Conservation (phyloP, 1,140 invertebrate species). For the Triops cancriformis region DNA sequence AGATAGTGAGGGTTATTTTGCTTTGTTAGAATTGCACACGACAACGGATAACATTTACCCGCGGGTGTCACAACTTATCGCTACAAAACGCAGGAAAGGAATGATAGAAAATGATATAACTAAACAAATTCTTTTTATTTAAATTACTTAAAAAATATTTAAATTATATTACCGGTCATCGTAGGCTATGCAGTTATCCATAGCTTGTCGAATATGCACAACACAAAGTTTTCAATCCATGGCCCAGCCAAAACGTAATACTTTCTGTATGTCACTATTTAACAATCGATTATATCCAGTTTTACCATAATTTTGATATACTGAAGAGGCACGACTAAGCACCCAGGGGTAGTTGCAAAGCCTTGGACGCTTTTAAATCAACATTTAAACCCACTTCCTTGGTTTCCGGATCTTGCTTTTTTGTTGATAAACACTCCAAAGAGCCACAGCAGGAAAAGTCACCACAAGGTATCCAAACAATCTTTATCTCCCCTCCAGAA, state of each 20-base stretch:
- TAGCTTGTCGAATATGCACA: neutral
- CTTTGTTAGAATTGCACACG: neutral
- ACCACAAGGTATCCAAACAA: neutral
- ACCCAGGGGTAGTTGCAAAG: neutral
- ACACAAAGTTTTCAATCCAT: constrained; percentile 3
- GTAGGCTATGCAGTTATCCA: constrained; percentile 16
- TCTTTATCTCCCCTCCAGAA: neutral
- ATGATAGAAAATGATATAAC: too few species aligned
- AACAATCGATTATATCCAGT: too few species aligned
- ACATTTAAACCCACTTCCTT: neutral
- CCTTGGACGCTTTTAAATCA: too few species aligned
- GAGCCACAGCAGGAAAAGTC: neutral
- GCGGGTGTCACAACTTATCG: too few species aligned
- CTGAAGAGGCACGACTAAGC: neutral
- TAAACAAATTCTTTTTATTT: too few species aligned
- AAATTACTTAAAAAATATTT: too few species aligned
- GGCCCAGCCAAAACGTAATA: neutral
- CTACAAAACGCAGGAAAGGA: too few species aligned
- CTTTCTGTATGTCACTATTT: neutral
- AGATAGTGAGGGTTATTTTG: neutral
- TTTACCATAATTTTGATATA: too few species aligned
- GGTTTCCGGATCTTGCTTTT: neutral
- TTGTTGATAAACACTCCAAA: neutral
- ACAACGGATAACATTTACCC: too few species aligned
- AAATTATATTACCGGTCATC: constrained; percentile 16